These are phyloP conservation scores for Eurypyga helias DNA, from an alignment of 2,113 vertebrate genomes.

Conservation along the genomic window DNA sequence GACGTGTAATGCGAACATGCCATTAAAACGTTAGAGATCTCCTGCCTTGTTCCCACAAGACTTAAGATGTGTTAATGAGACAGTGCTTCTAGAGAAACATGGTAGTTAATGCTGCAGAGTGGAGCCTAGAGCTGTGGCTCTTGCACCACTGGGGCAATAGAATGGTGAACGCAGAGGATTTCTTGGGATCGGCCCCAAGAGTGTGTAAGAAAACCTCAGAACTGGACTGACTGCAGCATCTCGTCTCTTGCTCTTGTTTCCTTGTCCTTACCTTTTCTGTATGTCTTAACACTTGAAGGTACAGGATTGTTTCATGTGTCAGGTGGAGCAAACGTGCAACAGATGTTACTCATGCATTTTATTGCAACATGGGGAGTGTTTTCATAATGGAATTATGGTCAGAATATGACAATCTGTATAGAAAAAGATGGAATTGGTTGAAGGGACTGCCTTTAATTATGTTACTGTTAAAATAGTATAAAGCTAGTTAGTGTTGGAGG, in stretches of 20 bases:
- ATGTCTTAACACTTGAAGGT: background rate
- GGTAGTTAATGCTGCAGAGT: background rate
- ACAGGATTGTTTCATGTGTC: background rate
- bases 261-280: background rate
- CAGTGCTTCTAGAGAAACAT: background rate
- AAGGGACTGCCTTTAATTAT: background rate
- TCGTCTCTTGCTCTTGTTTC: background rate
- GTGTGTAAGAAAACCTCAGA: background rate
- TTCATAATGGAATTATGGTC: background rate
- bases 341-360: background rate
- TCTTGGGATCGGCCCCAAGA: background rate
- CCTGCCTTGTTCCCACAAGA: background rate
- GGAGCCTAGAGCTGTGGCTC: rapidly evolving
- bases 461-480: background rate
- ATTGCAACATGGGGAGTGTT: background rate
- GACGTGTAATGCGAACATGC: rapidly evolving
- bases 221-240: background rate
- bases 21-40: background rate
- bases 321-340: background rate
- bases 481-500: background rate
- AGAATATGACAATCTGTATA: background rate
- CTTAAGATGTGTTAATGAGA: background rate
- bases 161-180: background rate
- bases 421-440: background rate
- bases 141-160: background rate